These are phyloP conservation scores for Diphyllodes magnificus DNA, from an alignment of 2,113 vertebrate species.

Conservation along the genomic window DNA sequence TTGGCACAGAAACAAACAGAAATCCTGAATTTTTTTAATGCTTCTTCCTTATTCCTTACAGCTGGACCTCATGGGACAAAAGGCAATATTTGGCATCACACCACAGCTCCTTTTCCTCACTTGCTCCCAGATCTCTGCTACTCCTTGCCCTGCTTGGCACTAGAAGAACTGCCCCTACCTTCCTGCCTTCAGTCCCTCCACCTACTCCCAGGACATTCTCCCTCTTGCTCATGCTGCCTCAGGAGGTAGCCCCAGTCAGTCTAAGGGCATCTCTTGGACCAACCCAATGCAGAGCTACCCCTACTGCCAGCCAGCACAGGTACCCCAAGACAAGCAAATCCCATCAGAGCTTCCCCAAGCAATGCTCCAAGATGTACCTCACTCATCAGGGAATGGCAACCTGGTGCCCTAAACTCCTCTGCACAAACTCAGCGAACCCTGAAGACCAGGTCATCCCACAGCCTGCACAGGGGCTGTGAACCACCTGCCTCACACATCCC, in stretches of 20 bases:
- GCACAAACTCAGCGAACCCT: accelerated
- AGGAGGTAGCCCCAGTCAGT: neutral
- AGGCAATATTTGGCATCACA: neutral
- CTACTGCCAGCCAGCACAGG: neutral
- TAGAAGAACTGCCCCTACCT: neutral
- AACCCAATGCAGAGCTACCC: accelerated
- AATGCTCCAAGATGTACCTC: accelerated
- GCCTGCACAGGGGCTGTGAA: neutral
- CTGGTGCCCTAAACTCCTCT: accelerated
- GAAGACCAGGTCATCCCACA: neutral
- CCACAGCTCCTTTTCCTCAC: neutral
- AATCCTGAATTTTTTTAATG: neutral
- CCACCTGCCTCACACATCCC: neutral
- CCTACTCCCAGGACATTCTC: neutral
- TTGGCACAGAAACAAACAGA: neutral
- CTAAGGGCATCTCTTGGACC: neutral
- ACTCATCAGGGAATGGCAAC: accelerated
- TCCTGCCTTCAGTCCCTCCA: neutral
- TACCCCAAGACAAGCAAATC: accelerated
- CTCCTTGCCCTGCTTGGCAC: neutral
- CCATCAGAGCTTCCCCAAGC: accelerated
- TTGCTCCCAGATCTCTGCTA: neutral
- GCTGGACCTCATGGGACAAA: neutral
- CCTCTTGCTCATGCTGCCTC: neutral
- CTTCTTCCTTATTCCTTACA: neutral